Evolutionary conservation across 2,113 vertebrate species (phyloP), one percentile per base, ranked within the genome.

Genomic region (Thryonomys swinderianus): DNA sequence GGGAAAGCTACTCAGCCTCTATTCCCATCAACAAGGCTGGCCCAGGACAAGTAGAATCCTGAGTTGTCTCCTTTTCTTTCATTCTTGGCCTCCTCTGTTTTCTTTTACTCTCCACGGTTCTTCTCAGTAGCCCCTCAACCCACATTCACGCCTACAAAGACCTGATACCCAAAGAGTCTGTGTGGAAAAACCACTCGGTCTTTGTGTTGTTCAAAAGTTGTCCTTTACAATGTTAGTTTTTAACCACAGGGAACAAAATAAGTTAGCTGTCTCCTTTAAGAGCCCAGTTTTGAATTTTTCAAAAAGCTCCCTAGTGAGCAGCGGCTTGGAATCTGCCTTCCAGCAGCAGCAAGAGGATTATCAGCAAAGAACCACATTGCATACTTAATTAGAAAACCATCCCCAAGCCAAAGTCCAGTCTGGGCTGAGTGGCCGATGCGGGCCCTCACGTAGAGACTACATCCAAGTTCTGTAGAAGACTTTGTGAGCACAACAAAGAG

Each of bases 341-440:
- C 71, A 71, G 40, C 40, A 57, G 37, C 67, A 80, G 42, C 66
- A 40, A 62, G 32, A 67, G 88, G 79, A 96, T 95, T 97, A 97
- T 97, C 96, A 95, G 93, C 90, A 96, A 83, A 91, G 76, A 96
- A 94, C 62, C 96, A 86, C 8, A 85, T 93, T 84, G 69, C 82
- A 91, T 90, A 59, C 37, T 95, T 97, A 96, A 96, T 95, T 96
- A 91, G 62, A 85, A 91, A 95, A 90, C 85, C 45, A 51, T 95
- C 88, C 91, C 73, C 62, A 82, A 74, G 93, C 67, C 67, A 53
- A 85, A 88, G 82, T 27, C 88, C 90, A 45, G 88, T 48, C 85
- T 86, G 37, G 80, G 79, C 51, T 71, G 88, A 85, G 85, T 48
- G 90, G 66, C 81, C 27, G 0, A 61, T 86, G 45, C 80, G 88